These are phyloP conservation scores for Coelopa frigida DNA, from an alignment of 1,140 invertebrate genomes.

Conservation along the genomic window DNA sequence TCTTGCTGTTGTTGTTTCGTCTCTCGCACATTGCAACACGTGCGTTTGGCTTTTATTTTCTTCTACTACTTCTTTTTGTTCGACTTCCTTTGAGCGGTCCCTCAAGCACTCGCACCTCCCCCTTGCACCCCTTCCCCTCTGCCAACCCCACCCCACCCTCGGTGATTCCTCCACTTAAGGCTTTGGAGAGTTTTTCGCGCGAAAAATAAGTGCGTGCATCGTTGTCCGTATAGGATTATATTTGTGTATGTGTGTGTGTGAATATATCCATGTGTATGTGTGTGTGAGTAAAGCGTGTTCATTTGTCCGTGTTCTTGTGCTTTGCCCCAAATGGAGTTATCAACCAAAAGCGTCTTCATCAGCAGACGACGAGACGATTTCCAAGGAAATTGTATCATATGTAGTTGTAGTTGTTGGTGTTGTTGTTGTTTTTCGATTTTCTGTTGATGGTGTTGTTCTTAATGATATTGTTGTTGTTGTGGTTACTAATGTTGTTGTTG, in stretches of 20 bases:
- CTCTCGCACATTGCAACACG: conserved; percentile 41
- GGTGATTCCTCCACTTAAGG: no score
- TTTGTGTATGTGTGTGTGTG: neutral
- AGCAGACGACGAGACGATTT: conserved; percentile 14
- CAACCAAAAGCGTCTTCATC: conserved; percentile 44
- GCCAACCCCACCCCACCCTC: no score
- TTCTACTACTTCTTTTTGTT: neutral
- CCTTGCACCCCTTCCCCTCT: no score
- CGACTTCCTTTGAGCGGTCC: no score
- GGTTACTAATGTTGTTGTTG: no score
- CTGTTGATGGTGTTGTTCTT: no score
- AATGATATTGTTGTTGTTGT: no score
- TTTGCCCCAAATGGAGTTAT: conserved; percentile 44
- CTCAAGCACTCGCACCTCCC: no score
- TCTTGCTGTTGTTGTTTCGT: conserved; percentile 16
- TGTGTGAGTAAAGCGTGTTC: conserved; percentile 23
- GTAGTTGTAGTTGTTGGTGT: no score
- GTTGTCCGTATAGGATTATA: neutral
- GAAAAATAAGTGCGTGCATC: conserved; percentile 20
- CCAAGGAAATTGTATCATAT: conserved; percentile 9
- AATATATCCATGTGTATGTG: no score
- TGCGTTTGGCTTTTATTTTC: conserved; percentile 35
- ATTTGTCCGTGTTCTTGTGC: no score
- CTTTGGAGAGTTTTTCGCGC: conserved; percentile 41
- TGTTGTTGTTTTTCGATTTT: no score